Evolutionary conservation across 2,797 vertebrate species (phyloP).

Genomic region (Notolepis coatsorum): DNA sequence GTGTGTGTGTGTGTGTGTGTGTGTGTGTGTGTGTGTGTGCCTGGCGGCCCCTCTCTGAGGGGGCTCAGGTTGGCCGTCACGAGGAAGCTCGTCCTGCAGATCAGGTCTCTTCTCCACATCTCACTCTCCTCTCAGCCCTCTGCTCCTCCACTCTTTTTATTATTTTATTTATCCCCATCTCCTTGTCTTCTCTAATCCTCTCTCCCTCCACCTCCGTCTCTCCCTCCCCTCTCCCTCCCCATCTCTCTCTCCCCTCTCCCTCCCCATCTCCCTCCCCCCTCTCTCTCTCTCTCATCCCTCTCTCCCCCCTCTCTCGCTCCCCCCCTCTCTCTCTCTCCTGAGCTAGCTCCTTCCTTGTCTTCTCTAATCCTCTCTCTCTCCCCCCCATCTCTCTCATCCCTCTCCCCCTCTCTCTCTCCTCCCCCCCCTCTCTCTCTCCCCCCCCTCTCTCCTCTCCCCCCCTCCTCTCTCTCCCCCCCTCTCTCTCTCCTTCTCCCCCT

Average conservation of each 20-base stretch:
- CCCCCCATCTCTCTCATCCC: too few relatives aligned
- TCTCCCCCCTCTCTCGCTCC: background rate
- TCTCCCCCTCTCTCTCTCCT: background rate
- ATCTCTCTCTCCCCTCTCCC: background rate
- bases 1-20: background rate
- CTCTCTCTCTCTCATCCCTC: background rate
- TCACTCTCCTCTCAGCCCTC: conserved; percentile 37
- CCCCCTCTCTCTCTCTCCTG: too few relatives aligned
- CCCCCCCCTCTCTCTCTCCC: background rate
- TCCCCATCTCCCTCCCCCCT: background rate
- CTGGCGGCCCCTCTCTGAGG: conserved; percentile 1
- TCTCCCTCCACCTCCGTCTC: background rate
- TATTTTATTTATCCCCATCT: background rate
- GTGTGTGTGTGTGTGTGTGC: conserved; percentile 3
- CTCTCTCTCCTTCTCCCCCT: conserved; percentile 16
- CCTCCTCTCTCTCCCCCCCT: background rate
- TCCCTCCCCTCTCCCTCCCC: background rate
- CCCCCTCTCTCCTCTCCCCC: background rate
- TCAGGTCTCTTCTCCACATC: conserved; percentile 39
- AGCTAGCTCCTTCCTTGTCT: too few relatives aligned
- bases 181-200: too few relatives aligned
- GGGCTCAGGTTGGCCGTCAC: conserved; percentile 11
- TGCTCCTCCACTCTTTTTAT: background rate
- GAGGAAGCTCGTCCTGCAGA: conserved; percentile 36
- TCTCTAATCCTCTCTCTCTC: background rate